phyloP scores from a whole-genome alignment of 1,140 invertebrate genomes.

The Luehdorfia chinensis region DNA sequence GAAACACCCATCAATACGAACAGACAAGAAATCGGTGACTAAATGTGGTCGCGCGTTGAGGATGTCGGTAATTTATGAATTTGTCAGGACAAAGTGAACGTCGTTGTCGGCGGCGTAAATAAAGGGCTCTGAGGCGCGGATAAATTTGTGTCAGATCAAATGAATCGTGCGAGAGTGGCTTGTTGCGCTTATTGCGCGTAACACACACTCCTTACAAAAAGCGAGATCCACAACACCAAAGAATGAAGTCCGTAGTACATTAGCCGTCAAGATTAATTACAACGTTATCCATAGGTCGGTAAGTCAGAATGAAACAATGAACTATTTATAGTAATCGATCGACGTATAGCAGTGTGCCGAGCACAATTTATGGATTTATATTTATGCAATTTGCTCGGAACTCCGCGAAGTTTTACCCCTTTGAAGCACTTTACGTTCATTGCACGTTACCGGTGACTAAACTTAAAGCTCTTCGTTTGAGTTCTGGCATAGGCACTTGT shows the following conservation, averaged over 20 bases:
- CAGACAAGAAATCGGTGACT: slow-evolving; percentile 54
- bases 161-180: slow-evolving; percentile 60
- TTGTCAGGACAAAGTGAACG: slow-evolving; percentile 74
- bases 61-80: slow-evolving; percentile 77
- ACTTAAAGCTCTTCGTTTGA: not conserved
- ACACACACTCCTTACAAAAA: slow-evolving; percentile 30
- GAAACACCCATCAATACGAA: slow-evolving; percentile 52
- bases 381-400: slow-evolving; percentile 20
- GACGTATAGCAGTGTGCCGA: not conserved
- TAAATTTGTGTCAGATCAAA: slow-evolving; percentile 76
- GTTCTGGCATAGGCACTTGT: not conserved
- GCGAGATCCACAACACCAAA: slow-evolving; percentile 19
- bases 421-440: slow-evolving; percentile 37
- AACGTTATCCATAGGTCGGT: too few species aligned
- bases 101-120: slow-evolving; percentile 64
- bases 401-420: slow-evolving; percentile 38
- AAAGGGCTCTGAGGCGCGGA: slow-evolving; percentile 63
- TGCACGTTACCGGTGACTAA: not conserved
- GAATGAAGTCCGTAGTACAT: slow-evolving; percentile 30
- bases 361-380: not conserved
- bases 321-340: slow-evolving; percentile 14
- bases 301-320: slow-evolving; percentile 5
- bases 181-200: slow-evolving; percentile 61
- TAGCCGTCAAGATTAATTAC: slow-evolving; percentile 19
- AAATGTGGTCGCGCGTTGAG: slow-evolving; percentile 52